Evolutionary conservation across 2,888 invertebrate genomes (phyloP).

Genomic region (Caenorhabditis wallacei): DNA sequence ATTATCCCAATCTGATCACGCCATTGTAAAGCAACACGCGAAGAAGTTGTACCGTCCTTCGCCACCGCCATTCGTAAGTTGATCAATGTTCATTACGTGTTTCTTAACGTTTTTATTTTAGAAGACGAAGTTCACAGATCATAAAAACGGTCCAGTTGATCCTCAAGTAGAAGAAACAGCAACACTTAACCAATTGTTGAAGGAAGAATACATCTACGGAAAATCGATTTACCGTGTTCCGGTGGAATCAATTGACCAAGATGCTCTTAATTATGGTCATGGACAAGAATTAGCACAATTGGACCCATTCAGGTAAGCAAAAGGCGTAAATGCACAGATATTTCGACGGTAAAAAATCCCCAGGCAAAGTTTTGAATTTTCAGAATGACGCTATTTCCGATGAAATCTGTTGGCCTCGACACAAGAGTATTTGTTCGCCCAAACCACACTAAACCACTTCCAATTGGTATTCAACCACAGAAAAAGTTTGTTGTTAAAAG

Average conservation of each 20-base stretch:
- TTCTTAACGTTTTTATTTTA: neutral
- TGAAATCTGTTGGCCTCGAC: too few species aligned
- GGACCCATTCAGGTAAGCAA: too few species aligned
- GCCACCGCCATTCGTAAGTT: neutral
- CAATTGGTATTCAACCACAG: too few species aligned
- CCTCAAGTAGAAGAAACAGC: slow-evolving; percentile 1
- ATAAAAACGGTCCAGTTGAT: neutral
- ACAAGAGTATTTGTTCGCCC: too few species aligned
- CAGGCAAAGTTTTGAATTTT: too few species aligned
- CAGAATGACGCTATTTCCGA: too few species aligned
- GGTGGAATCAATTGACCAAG: slow-evolving; percentile 1
- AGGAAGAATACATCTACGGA: slow-evolving; percentile 24
- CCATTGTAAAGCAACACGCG: neutral
- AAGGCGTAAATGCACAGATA: too few species aligned
- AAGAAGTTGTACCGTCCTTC: neutral
- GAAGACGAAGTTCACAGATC: neutral
- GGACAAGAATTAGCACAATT: neutral
- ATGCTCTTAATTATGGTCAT: neutral
- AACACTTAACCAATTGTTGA: slow-evolving; percentile 24
- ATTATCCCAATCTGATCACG: neutral
- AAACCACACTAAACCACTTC: too few species aligned
- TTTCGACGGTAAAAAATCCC: too few species aligned
- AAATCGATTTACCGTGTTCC: slow-evolving; percentile 2
- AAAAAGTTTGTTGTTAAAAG: too few species aligned
- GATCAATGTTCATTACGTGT: neutral